A percentile compares a stretch with the other conserved stretches of the same genome.
These are phyloP conservation scores for Galaxea fascicularis DNA, from an alignment of 92 coral and sea anemone species.

Conservation along the genomic window DNA sequence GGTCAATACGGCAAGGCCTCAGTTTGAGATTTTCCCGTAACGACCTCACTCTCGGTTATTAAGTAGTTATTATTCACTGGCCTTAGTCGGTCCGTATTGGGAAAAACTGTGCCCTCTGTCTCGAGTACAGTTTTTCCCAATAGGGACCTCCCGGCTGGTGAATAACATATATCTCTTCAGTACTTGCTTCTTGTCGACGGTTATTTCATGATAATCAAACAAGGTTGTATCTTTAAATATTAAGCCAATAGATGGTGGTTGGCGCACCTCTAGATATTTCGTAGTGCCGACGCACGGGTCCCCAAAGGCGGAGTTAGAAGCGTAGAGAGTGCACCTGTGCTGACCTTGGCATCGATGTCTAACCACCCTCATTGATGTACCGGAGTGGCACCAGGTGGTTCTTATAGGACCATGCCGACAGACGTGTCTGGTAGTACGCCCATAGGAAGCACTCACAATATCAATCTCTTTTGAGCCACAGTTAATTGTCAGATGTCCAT, in stretches of 20 bases:
- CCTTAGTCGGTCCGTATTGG: too few species aligned
- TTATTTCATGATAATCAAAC: not conserved
- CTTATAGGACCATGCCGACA: not conserved
- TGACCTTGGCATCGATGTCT: constrained; percentile 6
- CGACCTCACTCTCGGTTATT: not conserved
- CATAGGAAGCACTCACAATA: not conserved
- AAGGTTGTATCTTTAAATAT: not conserved
- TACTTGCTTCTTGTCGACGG: not conserved
- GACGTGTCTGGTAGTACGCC: not conserved
- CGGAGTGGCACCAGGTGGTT: not conserved
- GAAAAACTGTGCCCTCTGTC: too few species aligned
- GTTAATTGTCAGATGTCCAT: not conserved
- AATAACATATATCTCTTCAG: too few species aligned
- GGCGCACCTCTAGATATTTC: constrained; percentile 5
- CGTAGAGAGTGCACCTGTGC: not conserved
- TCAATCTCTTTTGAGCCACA: not conserved
- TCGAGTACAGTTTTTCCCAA: too few species aligned
- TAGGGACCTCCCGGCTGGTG: too few species aligned
- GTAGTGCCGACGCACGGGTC: constrained; percentile 13
- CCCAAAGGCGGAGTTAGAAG: constrained; percentile 3
- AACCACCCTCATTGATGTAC: not conserved
- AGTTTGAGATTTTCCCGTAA: too few species aligned
- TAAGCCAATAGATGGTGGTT: not conserved
- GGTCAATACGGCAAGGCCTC: too few species aligned
- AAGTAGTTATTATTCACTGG: not conserved